Base-by-base conservation (phyloP, 2,888 invertebrate species). In the Melanostoma mellinum region DNA sequence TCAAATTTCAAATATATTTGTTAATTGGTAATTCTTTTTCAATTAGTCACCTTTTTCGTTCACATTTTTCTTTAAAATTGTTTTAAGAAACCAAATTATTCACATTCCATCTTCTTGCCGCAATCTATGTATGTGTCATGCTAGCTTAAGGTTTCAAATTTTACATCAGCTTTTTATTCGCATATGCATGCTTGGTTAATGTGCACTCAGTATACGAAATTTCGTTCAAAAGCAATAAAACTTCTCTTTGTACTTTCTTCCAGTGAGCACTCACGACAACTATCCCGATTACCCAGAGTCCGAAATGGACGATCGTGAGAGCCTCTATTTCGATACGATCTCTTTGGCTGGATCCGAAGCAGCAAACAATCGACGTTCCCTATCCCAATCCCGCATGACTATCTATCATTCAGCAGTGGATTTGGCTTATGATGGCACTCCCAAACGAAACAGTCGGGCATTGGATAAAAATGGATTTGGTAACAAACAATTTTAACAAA, bases 341-440 rank as follows among this genome's bases (percentile, higher is more conserved):
- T 90, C 90, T 56, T 85, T 91, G 85, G 90, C 91, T 61, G 91
- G 91, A 48, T 91, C 91, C 38, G 91, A 91, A 81, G 89, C 90
- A 20, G 55, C 85, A n/a, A 88, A 89, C 4, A 91, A 91, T 86
- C 89, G 91, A n/a, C 90, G 91, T 86, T 91, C 91, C 33, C 85
- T 93, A 63, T 92, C 92, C 80, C 91, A 93, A 86, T 94, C 94
- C 36, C 91, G 93, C 60, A 93, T 93, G 88, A 94, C 93, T 10
- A 92, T 94, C 50, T 94, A 94, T 87, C 93, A 93, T 87, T 94
- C 94, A 65, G 92, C 93, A 0, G 91, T 93, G 52, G 93, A 93
- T 89, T 88, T 93, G 75, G 89, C 89, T 30, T 88, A 88, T 4
- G 89, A 90, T 86, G 90, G 89, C 68, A 87, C 88, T 5, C 88